phyloP scores from a whole-genome alignment of 2,888 invertebrate genomes.

The Quadriops clusia region DNA sequence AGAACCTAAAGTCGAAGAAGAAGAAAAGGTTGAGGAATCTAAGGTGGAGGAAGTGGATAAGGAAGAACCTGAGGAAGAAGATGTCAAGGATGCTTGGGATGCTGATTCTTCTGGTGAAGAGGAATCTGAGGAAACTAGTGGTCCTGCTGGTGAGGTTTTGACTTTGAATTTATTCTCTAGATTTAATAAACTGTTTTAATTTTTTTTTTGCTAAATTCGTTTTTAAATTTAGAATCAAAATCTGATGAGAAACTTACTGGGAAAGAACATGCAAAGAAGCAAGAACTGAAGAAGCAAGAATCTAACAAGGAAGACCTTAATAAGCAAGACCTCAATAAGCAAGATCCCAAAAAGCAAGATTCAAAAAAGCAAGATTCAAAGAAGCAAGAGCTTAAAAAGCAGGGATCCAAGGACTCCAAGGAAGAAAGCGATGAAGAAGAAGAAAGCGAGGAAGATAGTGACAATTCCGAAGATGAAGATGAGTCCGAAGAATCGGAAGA shows the following conservation, averaged over 20 bases:
- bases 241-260: too few relatives aligned
- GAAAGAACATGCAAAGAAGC: conserved; percentile 1
- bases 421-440: conserved; percentile 36
- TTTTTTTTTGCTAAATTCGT: not conserved
- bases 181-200: not conserved
- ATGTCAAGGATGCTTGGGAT: conserved; percentile 79
- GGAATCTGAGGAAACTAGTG: conserved; percentile 23
- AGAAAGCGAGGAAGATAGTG: conserved; percentile 36
- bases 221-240: conserved; percentile 7
- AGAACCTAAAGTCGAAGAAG: conserved; percentile 18
- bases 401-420: conserved; percentile 26
- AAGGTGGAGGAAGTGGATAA: conserved; percentile 26
- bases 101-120: conserved; percentile 49
- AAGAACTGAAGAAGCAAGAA: conserved; percentile 1
- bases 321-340: too few relatives aligned
- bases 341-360: conserved; percentile 1
- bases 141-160: conserved; percentile 7
- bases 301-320: conserved; percentile 2
- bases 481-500: conserved; percentile 25
- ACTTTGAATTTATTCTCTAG: not conserved
- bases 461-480: conserved; percentile 22
- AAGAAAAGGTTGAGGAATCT: conserved; percentile 12
- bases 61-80: conserved; percentile 33
- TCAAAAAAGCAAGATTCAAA: conserved; percentile 1
- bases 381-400: too few relatives aligned